Base-by-base conservation (phyloP, 2,113 vertebrate genomes). In the Platanista minor region DNA sequence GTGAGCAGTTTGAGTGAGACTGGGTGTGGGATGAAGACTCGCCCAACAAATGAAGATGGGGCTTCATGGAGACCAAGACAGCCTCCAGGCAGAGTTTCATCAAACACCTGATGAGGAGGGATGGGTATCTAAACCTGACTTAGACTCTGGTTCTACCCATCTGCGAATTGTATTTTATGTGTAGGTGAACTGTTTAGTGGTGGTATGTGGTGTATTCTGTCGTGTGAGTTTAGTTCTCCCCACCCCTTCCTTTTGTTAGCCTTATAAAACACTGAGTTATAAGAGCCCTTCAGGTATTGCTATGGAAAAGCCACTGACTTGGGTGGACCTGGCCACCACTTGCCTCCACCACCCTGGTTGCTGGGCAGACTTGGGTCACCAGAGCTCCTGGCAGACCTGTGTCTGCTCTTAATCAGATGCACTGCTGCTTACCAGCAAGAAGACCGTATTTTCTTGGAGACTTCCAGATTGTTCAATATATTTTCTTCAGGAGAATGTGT, bases 251-350 rank as follows among this genome's bases (percentile, higher is more conserved):
- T 91, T 18, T 64, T 41, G 33, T 20, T 17, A 21, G 62, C 36
- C 14, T 49, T 43, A 57, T 23, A 23, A 71, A 81, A 64, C 31
- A 23, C 1, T 1, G 83, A 36, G 15, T 18, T 91, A 3, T 61
- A 71, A 72, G 81, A 41, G 10, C 2, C 46, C 20, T 11, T 31
- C 13, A 18, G 13, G 23, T 36, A 15, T 62, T 54, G 25, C 57
- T 62, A 17, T 41, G 64, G 82, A 33, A 20, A 75, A 41, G 39
- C 49, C 33, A 33, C 27, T 49, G 69, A 36, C 1, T 2, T 49
- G 46, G 18, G 7, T 69, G 64, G 25, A 66, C 31, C 4, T 1
- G 1, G 4, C 25, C 13, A 12, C 13, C 49, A 1, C 14, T 17
- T 87, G 31, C 64, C 33, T 9, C 27, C 31, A 31, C 43, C 25